Evolutionary conservation across 2,888 invertebrate genomes (phyloP), one percentile per base, ranked within the genome.

Genomic region (Nipponacmea schrenckii): DNA sequence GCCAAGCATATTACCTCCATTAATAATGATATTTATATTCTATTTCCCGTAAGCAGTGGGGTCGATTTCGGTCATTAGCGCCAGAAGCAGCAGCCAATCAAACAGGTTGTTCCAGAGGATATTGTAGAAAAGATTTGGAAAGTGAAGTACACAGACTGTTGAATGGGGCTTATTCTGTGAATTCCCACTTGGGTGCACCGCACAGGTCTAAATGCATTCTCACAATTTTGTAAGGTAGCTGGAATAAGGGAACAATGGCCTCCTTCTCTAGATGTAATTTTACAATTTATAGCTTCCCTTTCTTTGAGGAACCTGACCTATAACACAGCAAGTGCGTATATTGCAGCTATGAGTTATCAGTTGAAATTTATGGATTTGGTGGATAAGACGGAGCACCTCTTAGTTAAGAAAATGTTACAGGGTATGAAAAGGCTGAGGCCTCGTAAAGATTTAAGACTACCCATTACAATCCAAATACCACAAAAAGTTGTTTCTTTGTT

Each of bases 1-100:
- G 64, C 68, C 27, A 26, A 44, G 26, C 64, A 68, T 62, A 67
- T 72, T 56, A 56, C 15, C 48, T 64, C 62, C 4, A 20, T 15
- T 15, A 50, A 50, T 50, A 50, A 50, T 50, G 50, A 7, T 20
- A 50, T 50, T n/a, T 50, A 8, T n/a, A 50, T 50, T 50, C 50
- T 50, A 50, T 50, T 50, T 50, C 50, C 20, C 50, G 50, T 20
- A 50, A 50, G 17, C 50, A 50, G 50, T 50, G 50, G 50, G n/a
- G n/a, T n/a, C n/a, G n/a, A n/a, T n/a, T n/a, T n/a, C n/a, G n/a
- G n/a, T 8, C 15, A 8, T 50, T 50, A 20, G 50, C 50, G 15
- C 50, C 20, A 20, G 50, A 17, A 50, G 65, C 68, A 15, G 56
- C 64, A 15, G 50, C 20, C 50, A 20, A 50, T 20, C 50, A 12